These are phyloP conservation scores for Caenorhabditis latens DNA, from an alignment of 1,140 invertebrate species.

Conservation along the genomic window DNA sequence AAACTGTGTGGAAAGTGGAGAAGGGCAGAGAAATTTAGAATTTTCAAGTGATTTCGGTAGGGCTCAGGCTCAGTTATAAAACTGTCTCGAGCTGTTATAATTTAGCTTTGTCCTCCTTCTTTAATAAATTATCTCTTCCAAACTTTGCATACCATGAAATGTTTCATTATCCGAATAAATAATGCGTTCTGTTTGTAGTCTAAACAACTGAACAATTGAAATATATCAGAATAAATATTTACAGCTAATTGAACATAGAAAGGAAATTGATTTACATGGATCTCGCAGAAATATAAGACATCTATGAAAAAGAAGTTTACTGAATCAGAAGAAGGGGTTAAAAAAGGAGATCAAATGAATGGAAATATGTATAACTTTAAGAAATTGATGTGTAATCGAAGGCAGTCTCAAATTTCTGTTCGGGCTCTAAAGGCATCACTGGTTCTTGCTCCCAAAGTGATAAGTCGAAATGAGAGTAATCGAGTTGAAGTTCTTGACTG, in stretches of 20 bases:
- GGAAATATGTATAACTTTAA: background rate
- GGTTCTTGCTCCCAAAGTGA: conserved; percentile 3
- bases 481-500: background rate
- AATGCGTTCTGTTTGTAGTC: conserved; percentile 45
- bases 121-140: background rate
- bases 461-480: conserved; percentile 21
- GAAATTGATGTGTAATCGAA: conserved; percentile 26
- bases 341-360: background rate
- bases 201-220: background rate
- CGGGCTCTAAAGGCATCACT: background rate
- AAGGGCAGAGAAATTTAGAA: too few species aligned
- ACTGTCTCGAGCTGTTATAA: too few species aligned
- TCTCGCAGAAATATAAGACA: background rate
- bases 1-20: too few species aligned
- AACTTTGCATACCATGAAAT: background rate
- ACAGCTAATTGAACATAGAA: background rate
- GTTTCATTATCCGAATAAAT: conserved; percentile 1
- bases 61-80: too few species aligned
- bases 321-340: background rate
- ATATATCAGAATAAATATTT: conserved; percentile 31
- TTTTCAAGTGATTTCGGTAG: too few species aligned
- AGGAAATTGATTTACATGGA: background rate
- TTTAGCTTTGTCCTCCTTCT: background rate
- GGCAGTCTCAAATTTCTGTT: conserved; percentile 11
- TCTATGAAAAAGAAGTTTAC: background rate